phyloP scores from a whole-genome alignment of 2,113 vertebrate species.

The Emydura subglobosa region DNA sequence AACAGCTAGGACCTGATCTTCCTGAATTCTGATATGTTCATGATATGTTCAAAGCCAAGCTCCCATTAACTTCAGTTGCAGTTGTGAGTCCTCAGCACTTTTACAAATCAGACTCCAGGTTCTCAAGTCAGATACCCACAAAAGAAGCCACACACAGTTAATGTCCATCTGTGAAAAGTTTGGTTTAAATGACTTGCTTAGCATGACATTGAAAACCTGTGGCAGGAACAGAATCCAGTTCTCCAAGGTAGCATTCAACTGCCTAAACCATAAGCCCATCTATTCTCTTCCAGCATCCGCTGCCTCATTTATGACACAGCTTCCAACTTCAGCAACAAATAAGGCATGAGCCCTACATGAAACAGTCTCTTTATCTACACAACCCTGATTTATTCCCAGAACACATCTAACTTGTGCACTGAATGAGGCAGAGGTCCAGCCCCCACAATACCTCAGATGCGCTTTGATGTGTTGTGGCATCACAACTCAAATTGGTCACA shows the following conservation, averaged over 20 bases:
- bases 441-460: background rate
- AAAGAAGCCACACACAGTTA: background rate
- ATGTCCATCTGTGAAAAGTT: background rate
- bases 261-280: background rate
- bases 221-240: background rate
- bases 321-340: background rate
- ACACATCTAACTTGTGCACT: background rate
- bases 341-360: background rate
- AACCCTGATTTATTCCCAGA: background rate
- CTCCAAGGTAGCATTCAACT: background rate
- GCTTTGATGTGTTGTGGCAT: background rate
- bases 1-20: background rate
- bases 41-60: background rate
- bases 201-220: background rate
- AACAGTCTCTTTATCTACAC: background rate
- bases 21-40: background rate
- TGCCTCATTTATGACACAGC: background rate
- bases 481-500: background rate
- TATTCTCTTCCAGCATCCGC: background rate
- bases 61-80: background rate
- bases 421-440: background rate
- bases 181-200: background rate
- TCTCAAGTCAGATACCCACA: background rate
- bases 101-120: background rate
- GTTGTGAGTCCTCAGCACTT: background rate